Evolutionary conservation across 2,113 vertebrate genomes (phyloP).

Genomic region (Elgaria multicarinata): DNA sequence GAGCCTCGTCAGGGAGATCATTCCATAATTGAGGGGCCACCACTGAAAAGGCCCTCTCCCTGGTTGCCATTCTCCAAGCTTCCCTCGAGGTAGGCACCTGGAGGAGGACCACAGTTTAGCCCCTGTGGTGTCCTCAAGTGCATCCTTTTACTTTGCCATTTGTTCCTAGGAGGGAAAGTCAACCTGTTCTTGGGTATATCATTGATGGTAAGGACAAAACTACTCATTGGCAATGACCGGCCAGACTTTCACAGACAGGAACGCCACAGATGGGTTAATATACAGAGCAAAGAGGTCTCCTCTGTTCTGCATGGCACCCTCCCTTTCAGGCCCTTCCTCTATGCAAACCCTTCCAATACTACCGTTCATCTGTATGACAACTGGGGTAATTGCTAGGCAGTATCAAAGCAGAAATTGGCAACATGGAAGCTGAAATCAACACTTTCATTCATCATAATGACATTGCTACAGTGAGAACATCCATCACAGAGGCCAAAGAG

Average conservation of each 20-base stretch:
- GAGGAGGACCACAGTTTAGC: too few relatives aligned
- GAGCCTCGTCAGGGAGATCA: too few relatives aligned
- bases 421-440: constrained; percentile 4
- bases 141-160: not conserved
- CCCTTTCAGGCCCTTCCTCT: not conserved
- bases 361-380: not conserved
- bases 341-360: not conserved
- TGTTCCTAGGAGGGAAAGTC: not conserved
- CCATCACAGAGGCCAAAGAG: constrained; percentile 22
- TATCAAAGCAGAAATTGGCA: constrained; percentile 16
- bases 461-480: constrained; percentile 39
- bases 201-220: not conserved
- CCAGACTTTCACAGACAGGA: not conserved
- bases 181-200: not conserved
- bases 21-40: too few relatives aligned
- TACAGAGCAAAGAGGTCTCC: not conserved
- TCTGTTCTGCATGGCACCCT: not conserved
- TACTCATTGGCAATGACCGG: not conserved
- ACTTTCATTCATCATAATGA: constrained; percentile 25
- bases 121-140: too few relatives aligned
- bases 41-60: too few relatives aligned
- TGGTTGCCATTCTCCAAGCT: too few relatives aligned
- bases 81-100: too few relatives aligned
- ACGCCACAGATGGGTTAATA: not conserved
- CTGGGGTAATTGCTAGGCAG: not conserved